phyloP scores from a whole-genome alignment of 2,113 vertebrate species.

The Argyrosomus japonicus region DNA sequence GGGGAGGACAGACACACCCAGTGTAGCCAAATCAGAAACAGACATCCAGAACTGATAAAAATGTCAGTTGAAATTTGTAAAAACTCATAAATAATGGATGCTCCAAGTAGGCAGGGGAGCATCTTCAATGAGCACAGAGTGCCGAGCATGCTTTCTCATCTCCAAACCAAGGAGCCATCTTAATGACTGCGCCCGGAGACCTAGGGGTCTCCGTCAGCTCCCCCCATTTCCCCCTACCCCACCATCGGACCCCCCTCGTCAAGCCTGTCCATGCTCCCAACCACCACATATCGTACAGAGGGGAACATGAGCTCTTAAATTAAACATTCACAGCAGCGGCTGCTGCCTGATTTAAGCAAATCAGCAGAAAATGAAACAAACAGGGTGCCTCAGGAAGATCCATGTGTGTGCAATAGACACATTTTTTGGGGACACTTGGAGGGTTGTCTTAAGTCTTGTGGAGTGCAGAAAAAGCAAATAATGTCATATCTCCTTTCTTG shows the following conservation, averaged over 20 bases:
- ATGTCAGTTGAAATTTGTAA: conserved; percentile 79
- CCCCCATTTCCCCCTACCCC: conserved; percentile 24
- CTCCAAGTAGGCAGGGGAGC: conserved; percentile 69
- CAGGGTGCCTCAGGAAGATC: conserved; percentile 49
- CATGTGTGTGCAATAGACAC: conserved; percentile 54
- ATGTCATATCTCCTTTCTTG: conserved; percentile 26
- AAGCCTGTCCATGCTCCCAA: conserved; percentile 43
- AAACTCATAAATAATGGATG: conserved; percentile 81
- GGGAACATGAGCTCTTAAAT: conserved; percentile 72
- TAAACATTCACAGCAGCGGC: conserved; percentile 72
- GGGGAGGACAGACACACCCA: conserved; percentile 11
- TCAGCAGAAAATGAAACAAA: conserved; percentile 73
- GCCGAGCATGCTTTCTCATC: conserved; percentile 70
- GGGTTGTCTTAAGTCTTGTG: conserved; percentile 11
- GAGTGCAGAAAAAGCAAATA: conserved; percentile 44
- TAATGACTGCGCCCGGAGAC: conserved; percentile 82
- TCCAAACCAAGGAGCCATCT: conserved; percentile 66
- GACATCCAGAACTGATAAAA: conserved; percentile 75
- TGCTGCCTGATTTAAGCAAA: conserved; percentile 64
- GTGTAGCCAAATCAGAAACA: conserved; percentile 55
- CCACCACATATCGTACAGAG: conserved; percentile 38
- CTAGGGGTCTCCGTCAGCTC: conserved; percentile 51
- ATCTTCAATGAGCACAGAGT: conserved; percentile 77
- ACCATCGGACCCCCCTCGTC: conserved; percentile 26
- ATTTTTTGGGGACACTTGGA: conserved; percentile 15